Base-by-base conservation (phyloP, 2,797 vertebrate species). In the Eulemur coronatus region DNA sequence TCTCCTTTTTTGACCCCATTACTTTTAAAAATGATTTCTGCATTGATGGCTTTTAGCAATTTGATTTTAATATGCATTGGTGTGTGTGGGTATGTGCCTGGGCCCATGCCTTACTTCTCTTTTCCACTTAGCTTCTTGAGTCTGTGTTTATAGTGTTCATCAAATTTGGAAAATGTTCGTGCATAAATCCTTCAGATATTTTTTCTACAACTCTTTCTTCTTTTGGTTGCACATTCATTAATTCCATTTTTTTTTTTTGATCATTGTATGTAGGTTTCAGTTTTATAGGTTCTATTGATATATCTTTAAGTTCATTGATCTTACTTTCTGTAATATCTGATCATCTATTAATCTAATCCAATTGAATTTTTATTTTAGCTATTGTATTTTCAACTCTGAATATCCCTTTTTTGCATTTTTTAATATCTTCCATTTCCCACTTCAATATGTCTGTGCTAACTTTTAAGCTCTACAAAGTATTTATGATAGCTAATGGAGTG, bases 291-390 rank as follows among this genome's bases (percentile, higher is more conserved):
- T 55, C 30, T 48, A 38, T 63, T 46, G 11, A n/a, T 9, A 7
- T n/a, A 81, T 69, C 11, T 87, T 76, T 75, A 61, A 61, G n/a
- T 52, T 28, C 24, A 46, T n/a, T 55, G 14, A 84, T 84, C 33
- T 78, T 94, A 75, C 4, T 48, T 55, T 72, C 79, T 78, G 3
- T 0, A 11, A 18, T 94, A 41, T 38, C 65, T 69, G 67, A 41
- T 57, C 28, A 38, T 73, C 20, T 75, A 12, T 73, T 48, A 79
- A 73, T 80, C 3, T 15, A 4, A 85, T 10, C 13, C 5, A 52
- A 30, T 18, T 61, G 46, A 41, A 82, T 69, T 87, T 96, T 57
- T 86, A 67, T 48, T 91, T 81, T 35, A 59, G 28, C 41, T 59
- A 41, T 8, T 59, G 10, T 86, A 46, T 41, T 81, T 94, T 90